Conservation (phyloP, 1,140 invertebrate species). For the Apolygus lucorum region DNA sequence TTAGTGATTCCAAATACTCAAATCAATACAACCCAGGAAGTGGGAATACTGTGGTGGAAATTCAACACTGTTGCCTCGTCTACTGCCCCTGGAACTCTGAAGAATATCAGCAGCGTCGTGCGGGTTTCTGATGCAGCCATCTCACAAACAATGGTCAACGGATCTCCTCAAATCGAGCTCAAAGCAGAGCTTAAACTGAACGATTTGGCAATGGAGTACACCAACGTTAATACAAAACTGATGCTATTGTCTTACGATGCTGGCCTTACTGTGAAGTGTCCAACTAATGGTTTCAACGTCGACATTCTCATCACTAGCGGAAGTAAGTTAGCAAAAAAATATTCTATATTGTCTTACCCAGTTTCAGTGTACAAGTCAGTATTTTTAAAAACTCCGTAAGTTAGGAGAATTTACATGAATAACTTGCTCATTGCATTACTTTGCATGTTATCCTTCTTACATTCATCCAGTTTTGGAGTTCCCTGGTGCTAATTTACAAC, state of each 20-base stretch:
- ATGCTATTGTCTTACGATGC: neutral
- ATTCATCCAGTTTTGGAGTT: too few relatives aligned
- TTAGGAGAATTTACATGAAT: too few relatives aligned
- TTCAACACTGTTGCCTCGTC: neutral
- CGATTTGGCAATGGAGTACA: neutral
- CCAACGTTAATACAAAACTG: too few relatives aligned
- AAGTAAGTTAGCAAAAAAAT: neutral
- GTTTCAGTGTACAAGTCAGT: too few relatives aligned
- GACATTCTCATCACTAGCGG: neutral
- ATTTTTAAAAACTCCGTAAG: too few relatives aligned
- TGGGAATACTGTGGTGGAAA: neutral
- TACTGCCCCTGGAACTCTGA: neutral
- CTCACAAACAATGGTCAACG: neutral
- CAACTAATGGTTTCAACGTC: neutral
- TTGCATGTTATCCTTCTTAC: too few relatives aligned
- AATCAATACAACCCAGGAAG: neutral
- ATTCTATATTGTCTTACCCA: too few relatives aligned
- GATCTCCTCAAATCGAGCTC: neutral
- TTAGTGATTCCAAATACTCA: neutral
- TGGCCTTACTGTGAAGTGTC: neutral
- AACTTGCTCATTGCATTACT: too few relatives aligned
- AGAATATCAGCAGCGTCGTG: neutral
- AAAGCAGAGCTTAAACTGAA: neutral
- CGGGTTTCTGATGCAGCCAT: neutral
- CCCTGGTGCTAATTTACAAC: too few relatives aligned